Base-by-base conservation (phyloP, 1,140 invertebrate genomes). In the Rhizoglyphus robini region DNA sequence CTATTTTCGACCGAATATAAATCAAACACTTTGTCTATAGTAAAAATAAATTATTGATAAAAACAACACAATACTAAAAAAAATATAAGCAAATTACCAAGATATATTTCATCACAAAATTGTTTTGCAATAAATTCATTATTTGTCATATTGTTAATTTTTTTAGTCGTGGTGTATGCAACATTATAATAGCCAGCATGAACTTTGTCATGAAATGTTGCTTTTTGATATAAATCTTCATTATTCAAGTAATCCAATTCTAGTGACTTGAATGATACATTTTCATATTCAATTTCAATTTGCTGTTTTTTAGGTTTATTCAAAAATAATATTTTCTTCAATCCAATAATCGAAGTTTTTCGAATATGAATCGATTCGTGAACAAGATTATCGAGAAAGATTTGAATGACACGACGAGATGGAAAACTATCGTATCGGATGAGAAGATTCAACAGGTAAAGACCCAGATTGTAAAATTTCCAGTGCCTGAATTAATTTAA, bases 111-210 rank as follows among this genome's bases (percentile, higher is more conserved):
- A 54, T 54, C 51, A 15, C 31, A 27, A 32, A 54, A 54, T 32
- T 20, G 23, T 8, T 54, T 32, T 8, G 8, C 8, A 54, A 54
- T 54, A 54, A 20, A 54, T 25, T 32, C 51, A 32, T 54, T 54
- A 8, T 25, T 54, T 54, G 20, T 27, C 8, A 54, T n/a, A n/a
- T 32, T 20, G 51, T 54, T 54, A 23, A 11, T 54, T 54, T 15
- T 54, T 8, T 54, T 54, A 15, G 23, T 8, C 31, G 51, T 8
- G 8, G 51, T 54, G 8, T 54, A 54, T 54, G 20, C 51, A 20
- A 25, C 51, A n/a, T 60, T 46, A 34, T 38, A 60, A 46, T 60
- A 60, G 15, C 58, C 58, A 60, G 15, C 2, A 60, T 60, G 58
- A 60, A n/a, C 27, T 27, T 60, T 32, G n/a, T 60, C 58, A 3